These are phyloP conservation scores for Cercopithecus mona DNA, from an alignment of 2,113 vertebrate species.

Conservation along the genomic window DNA sequence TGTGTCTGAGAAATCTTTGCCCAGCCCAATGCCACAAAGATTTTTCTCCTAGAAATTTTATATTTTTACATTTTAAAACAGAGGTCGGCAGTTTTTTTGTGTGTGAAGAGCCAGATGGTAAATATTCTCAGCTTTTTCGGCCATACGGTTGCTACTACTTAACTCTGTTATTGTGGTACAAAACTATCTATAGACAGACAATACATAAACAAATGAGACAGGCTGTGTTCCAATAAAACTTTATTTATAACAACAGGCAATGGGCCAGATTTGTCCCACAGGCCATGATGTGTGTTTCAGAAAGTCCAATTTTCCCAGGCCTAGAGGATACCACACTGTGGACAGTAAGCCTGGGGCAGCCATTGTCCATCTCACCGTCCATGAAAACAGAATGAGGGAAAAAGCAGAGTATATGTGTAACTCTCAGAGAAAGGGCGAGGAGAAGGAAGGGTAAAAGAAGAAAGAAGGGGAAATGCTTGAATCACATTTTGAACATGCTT, in stretches of 20 bases:
- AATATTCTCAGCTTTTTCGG: slow-evolving; percentile 48
- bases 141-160: background rate
- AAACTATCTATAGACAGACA: background rate
- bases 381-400: background rate
- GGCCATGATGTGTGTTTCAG: background rate
- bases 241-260: slow-evolving; percentile 29
- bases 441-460: background rate
- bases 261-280: background rate
- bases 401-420: background rate
- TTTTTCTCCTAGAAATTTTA: slow-evolving; percentile 27
- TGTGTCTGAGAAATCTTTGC: slow-evolving; percentile 26
- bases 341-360: background rate
- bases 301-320: background rate
- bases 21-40: background rate
- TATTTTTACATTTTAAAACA: slow-evolving; percentile 38
- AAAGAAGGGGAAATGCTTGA: background rate
- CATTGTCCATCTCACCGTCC: background rate
- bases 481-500: background rate
- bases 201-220: slow-evolving; percentile 13
- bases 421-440: background rate
- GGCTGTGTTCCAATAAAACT: slow-evolving; percentile 23
- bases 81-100: slow-evolving; percentile 9
- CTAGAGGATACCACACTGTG: background rate
- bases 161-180: background rate
- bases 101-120: slow-evolving; percentile 34